These are phyloP conservation scores for Lepus europaeus DNA, from an alignment of 2,113 vertebrate species.

Conservation along the genomic window DNA sequence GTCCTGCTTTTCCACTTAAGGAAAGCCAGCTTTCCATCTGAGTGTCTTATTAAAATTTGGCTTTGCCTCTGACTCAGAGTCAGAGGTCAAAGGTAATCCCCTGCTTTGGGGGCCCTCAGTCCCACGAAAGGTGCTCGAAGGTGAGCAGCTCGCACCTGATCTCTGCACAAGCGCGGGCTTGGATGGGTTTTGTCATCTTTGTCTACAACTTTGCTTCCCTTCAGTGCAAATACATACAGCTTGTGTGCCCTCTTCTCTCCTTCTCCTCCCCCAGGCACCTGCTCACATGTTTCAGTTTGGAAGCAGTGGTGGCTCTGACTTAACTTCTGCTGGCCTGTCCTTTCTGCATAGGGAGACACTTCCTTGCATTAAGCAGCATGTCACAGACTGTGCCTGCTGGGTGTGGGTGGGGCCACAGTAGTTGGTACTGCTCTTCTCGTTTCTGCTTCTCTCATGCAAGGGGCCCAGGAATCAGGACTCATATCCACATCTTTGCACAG, in stretches of 20 bases:
- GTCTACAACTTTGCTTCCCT: not conserved
- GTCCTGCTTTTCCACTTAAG: not conserved
- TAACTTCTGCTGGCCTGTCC: not conserved
- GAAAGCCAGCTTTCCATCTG: slow-evolving; percentile 74
- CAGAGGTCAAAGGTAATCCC: slow-evolving; percentile 75
- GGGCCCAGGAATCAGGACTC: too few relatives aligned
- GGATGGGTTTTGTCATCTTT: not conserved
- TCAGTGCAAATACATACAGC: not conserved
- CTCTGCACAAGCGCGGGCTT: slow-evolving; percentile 41
- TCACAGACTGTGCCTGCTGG: not conserved
- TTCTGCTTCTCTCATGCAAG: too few relatives aligned
- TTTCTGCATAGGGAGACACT: slow-evolving; percentile 12
- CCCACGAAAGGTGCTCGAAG: slow-evolving; percentile 65
- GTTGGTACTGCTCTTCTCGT: not conserved
- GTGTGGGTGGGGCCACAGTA: not conserved
- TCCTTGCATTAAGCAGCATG: not conserved
- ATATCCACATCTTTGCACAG: too few relatives aligned
- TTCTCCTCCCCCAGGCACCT: too few relatives aligned
- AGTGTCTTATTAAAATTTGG: slow-evolving; percentile 75
- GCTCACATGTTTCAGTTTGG: not conserved
- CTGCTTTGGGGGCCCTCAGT: slow-evolving; percentile 83
- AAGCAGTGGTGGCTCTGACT: not conserved
- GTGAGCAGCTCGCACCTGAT: slow-evolving; percentile 52
- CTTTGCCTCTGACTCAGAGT: slow-evolving; percentile 25
- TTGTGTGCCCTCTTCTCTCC: not conserved